Evolutionary conservation across 2,797 vertebrate genomes (phyloP), one percentile per base, ranked within the genome.

Genomic region (Artibeus lituratus): DNA sequence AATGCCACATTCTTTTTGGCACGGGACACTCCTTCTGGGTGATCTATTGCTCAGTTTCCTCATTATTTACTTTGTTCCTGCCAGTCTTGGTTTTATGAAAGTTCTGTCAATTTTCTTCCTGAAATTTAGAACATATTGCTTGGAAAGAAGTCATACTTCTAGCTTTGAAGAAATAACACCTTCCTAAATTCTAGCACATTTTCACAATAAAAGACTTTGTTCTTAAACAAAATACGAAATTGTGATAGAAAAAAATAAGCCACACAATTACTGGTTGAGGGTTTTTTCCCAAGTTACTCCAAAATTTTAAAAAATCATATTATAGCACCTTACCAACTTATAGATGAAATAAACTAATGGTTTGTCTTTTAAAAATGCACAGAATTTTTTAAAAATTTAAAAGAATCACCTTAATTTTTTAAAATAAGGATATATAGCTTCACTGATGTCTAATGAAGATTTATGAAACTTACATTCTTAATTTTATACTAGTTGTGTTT

Each of bases 81-180:
- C 70, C 92, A 35, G 57, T 65, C 84, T 39, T 92, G 69, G 76
- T 93, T 96, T 93, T 95, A 87, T 93, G 57, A 95, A 97, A 96
- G 89, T 94, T 65, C 62, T 95, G 89, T 96, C 86, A 65, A 87
- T 94, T 94, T 98, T 74, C 44, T 96, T 47, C 91, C 74, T 96
- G 90, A 90, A 96, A 94, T 98, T 97, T 94, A 96, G 57, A 97
- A 96, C 94, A 57, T 47, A 94, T 97, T 96, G 92, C 81, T n/a
- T 91, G 74, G 70, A 86, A 93, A 87, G 92, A 95, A 97, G 91
- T 93, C 80, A 96, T 65, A 95, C 95, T 35, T 91, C 81, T 96
- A 82, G 74, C 44, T 96, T 94, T 96, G 85, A 97, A 96, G 96
- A 90, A 51, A 96, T 95, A 90, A 85, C 57, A 87, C 9, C 39